A percentile compares a stretch with the other conserved stretches of the same genome.
Evolutionary conservation across 1,140 invertebrate genomes (phyloP).

Genomic region (Cydia strobilella): DNA sequence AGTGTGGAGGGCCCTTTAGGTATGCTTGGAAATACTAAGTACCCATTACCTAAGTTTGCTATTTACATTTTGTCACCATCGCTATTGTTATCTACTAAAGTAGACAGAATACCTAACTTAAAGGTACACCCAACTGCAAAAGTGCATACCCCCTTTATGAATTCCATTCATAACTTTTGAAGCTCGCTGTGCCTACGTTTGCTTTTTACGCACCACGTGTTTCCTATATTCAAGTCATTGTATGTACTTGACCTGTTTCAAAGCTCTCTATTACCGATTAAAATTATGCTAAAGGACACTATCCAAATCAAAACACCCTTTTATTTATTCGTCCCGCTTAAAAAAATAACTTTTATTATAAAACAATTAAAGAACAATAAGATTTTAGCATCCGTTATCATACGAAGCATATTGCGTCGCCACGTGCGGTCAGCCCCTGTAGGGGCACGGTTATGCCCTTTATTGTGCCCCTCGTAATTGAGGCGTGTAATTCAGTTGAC

Average conservation of each 20-base stretch:
- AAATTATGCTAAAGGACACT: not conserved
- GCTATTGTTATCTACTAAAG: no score
- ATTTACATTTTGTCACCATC: no score
- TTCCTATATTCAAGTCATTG: no score
- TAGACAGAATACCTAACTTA: no score
- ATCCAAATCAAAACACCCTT: not conserved
- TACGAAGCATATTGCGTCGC: constrained; percentile 26
- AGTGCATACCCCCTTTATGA: no score
- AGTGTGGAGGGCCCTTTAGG: no score
- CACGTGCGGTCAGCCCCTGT: constrained; percentile 54
- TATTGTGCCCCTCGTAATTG: constrained; percentile 60
- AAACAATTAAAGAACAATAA: constrained; percentile 29
- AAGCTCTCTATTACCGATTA: not conserved
- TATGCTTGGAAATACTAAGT: no score
- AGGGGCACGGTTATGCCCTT: not conserved
- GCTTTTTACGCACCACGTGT: no score
- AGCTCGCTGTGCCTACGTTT: no score
- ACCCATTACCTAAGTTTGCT: no score
- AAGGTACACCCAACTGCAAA: no score
- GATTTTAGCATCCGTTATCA: constrained; percentile 19
- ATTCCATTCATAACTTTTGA: no score
- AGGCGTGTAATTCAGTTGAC: constrained; percentile 74
- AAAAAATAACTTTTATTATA: constrained; percentile 10
- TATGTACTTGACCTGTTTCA: not conserved
- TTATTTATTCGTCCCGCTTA: not conserved